Evolutionary conservation across 2,888 invertebrate genomes (phyloP).

Genomic region (Dysmachus trigonus): DNA sequence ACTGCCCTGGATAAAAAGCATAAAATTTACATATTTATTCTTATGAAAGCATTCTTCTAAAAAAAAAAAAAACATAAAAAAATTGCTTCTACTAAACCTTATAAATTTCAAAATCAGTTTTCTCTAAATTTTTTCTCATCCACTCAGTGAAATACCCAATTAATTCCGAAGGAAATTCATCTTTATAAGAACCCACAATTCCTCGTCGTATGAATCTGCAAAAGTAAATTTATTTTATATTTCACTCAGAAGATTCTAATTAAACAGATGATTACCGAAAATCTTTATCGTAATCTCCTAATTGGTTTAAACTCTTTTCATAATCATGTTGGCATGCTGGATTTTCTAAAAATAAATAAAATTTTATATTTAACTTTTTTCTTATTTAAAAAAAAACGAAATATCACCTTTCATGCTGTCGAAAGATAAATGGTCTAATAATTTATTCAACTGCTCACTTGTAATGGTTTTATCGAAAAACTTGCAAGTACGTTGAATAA

Average conservation of each 20-base stretch:
- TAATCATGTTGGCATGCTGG: neutral
- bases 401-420: conserved; percentile 48
- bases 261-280: neutral
- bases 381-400: neutral
- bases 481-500: neutral
- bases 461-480: neutral
- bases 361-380: neutral
- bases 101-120: neutral
- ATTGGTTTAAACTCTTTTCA: neutral
- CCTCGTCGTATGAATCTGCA: neutral
- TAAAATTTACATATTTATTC: too few relatives aligned
- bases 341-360: neutral
- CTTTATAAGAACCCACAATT: neutral
- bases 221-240: neutral
- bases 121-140: neutral
- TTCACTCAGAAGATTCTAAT: neutral
- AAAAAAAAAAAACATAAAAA: too few relatives aligned
- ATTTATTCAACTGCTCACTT: conserved; percentile 21
- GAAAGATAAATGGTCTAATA: conserved; percentile 49
- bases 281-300: neutral
- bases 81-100: too few relatives aligned
- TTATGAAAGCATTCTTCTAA: too few relatives aligned
- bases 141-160: neutral
- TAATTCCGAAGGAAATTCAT: neutral
- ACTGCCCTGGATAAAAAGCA: too few relatives aligned